Base-by-base conservation (phyloP, 2,888 invertebrate species). In the Hedychridium roseum region DNA sequence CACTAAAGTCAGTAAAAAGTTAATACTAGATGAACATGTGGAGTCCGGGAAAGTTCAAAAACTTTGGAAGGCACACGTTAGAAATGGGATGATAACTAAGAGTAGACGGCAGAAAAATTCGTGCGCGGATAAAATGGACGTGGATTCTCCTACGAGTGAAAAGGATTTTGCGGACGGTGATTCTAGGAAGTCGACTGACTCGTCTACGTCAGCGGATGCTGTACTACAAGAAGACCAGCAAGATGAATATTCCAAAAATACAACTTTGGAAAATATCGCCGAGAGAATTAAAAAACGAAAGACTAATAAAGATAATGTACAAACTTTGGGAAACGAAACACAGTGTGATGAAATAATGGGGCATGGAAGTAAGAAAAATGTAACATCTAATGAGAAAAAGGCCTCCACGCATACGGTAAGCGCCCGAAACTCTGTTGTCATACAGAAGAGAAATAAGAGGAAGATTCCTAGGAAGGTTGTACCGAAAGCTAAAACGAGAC, bases 241-340 rank as follows among this genome's bases (percentile, higher is more conserved):
- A 3, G 20, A 46, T 0, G 45, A 55, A 23, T 43, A 32, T 18
- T 31, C 28, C 4, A 27, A 56, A 4, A 26, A 68, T 7, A 28
- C 46, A 2, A 59, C 70, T 1, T 53, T 73, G 3, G 78, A 76
- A 38, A 78, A 76, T 49, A 78, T 78, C 18, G 75, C 76, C 1
- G 78, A 78, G 21, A 64, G 75, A 34, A 77, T 76, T 40, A 79
- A 79, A 43, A 70, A 66, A 31, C 62, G 78, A 5, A 76, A 74
- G 56, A 65, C 62, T 18, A 60, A 50, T 11, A 40, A 34, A 0
- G 64, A 64, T 9, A 67, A 62, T n/a, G n/a, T n/a, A n/a, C n/a
- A n/a, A n/a, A n/a, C n/a, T n/a, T n/a, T n/a, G n/a, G n/a, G n/a
- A n/a, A n/a, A n/a, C n/a, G n/a, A n/a, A n/a, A n/a, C n/a, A n/a